Base-by-base conservation (phyloP, 1,140 invertebrate species). In the Cydia strobilella region DNA sequence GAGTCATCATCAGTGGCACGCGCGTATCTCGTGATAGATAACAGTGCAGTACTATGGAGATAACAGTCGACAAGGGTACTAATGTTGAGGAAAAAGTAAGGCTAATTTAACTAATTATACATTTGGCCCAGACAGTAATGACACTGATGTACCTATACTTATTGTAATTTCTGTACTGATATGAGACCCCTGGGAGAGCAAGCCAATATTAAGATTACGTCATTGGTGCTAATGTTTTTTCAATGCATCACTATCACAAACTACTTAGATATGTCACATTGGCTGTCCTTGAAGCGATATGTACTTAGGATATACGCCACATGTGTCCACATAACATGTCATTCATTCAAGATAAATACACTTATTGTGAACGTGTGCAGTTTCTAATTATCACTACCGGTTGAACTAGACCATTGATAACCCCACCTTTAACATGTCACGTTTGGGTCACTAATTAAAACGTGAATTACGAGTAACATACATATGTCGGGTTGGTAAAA, bases 1-100 rank as follows among this genome's bases (percentile, higher is more conserved):
- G 31, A 39, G 27, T 35, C n/a, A 35, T n/a, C 63, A 13, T 31
- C 27, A 66, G 15, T 10, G 15, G 25, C 65, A 69, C 31, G 65
- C 27, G 31, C 31, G 42, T 31, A 42, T 69, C 65, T 69, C 65
- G 27, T 69, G 65, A 39, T 18, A 35, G 65, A 69, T 69, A 69
- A 9, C 27, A 1, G 45, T 51, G 48, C n/a, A 59, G 2, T 23
- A 0, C 2, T 54, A 15, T 18, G 5, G 9, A 51, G 54, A 59
- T 59, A 23, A 59, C 54, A 10, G 20, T 20, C 54, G 9, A 59
- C 18, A 23, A 23, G 9, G 42, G 42, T 18, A 51, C 48, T 51
- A 18, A 51, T 15, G 45, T 48, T 48, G 45, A 54, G n/a, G 20
- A 12, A 23, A 59, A 23, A 59, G 20, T 59, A 12, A 2, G 42